These are phyloP conservation scores for Ariolimax columbianus DNA, from an alignment of 2,888 invertebrate genomes.

Conservation along the genomic window DNA sequence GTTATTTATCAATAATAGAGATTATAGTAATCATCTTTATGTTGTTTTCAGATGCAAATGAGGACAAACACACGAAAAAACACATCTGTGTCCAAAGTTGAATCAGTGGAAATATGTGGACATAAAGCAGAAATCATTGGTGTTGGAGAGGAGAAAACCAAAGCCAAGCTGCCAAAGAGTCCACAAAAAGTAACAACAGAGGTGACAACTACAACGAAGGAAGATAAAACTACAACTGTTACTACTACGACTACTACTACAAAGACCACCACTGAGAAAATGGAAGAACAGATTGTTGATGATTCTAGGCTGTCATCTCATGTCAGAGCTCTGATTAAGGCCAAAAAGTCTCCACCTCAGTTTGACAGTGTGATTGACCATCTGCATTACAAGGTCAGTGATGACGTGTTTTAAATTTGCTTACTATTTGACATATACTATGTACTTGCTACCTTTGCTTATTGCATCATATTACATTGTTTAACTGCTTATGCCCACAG, in stretches of 20 bases:
- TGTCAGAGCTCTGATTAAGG: slow-evolving; percentile 30
- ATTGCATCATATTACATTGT: neutral
- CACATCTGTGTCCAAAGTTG: slow-evolving; percentile 40
- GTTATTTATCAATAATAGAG: no score
- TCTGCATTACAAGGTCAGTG: slow-evolving; percentile 48
- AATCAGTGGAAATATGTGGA: slow-evolving; percentile 40
- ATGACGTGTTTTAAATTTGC: neutral
- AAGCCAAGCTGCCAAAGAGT: neutral
- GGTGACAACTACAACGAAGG: slow-evolving; percentile 22
- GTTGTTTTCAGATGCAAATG: slow-evolving; percentile 19
- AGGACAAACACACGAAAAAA: neutral
- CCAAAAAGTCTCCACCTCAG: slow-evolving; percentile 34
- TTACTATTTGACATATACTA: neutral
- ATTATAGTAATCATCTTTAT: no score
- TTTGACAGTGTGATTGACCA: slow-evolving; percentile 39
- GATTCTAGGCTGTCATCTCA: slow-evolving; percentile 38
- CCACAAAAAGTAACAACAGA: neutral
- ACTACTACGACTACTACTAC: slow-evolving; percentile 39
- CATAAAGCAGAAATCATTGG: slow-evolving; percentile 28
- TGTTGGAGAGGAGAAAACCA: neutral
- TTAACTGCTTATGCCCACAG: neutral
- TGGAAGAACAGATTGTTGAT: slow-evolving; percentile 40
- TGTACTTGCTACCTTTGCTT: neutral
- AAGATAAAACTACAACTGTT: slow-evolving; percentile 16
- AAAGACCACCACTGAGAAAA: slow-evolving; percentile 36